Evolutionary conservation across 1,140 invertebrate species (phyloP), one percentile per base, ranked within the genome.

Genomic region (Aphidius gifuensis): DNA sequence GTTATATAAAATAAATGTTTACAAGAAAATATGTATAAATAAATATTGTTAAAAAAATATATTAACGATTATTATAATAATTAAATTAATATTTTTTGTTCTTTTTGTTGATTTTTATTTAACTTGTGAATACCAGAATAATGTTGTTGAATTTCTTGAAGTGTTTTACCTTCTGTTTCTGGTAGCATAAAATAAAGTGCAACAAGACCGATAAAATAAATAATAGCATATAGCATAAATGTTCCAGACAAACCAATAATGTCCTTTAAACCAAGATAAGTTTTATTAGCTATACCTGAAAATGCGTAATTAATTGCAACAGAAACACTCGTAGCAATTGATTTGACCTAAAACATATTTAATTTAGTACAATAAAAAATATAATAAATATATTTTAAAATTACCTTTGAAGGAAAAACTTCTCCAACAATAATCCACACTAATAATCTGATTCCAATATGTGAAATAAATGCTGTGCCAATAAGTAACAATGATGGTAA

Each of bases 131-230:
- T 69, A 3, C 86, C 86, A 0, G 86, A 83, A 65, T 86, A 91
- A 69, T 90, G 88, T 42, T 88, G 85, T 64, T 79, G 71, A 42
- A 90, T 87, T 76, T 96, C 91, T 65, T 87, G 84, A 5, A 94
- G 76, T 0, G 87, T 87, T 71, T 89, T 88, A 0, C 90, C 90
- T 77, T 95, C 93, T 0, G 93, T 96, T 82, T 96, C 92, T 3
- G 91, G 92, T 50, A 85, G 65, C 5, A 80, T 73, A 51, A 83
- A 84, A 64, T 85, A 87, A 4, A 88, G 68, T 2, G 81, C 70
- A 4, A 84, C 55, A 6, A 85, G 75, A 5, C 89, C 88, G 4
- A 86, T 57, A 57, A 94, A 85, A 45, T 90, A 80, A 63, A 87
- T 83, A 8, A 81, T 71, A 0, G 84, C 87, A 70, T 92, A 85